These are phyloP conservation scores for Dallia pectoralis DNA, from an alignment of 2,797 vertebrate species.

Conservation along the genomic window DNA sequence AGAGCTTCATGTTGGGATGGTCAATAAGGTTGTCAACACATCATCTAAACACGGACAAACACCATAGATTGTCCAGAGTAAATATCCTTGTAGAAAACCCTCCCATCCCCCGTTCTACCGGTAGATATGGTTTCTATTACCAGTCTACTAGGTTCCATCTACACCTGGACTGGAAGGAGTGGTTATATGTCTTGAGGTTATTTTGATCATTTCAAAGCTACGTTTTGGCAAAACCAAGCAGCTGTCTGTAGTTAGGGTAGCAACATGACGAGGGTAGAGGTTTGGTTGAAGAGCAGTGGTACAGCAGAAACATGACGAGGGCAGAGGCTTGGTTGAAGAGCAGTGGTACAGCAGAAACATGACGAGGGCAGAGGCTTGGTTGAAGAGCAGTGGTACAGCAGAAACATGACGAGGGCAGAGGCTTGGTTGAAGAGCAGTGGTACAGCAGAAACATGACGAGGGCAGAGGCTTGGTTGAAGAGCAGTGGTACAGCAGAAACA, in stretches of 20 bases:
- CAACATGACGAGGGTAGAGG: background rate
- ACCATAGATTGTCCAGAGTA: background rate
- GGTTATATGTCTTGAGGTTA: background rate
- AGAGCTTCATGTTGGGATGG: background rate
- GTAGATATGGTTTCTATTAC: background rate
- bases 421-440: no score
- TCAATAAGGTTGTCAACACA: background rate
- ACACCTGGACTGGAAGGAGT: background rate
- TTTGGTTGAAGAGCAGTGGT: background rate
- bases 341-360: no score
- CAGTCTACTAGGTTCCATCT: background rate
- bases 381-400: no score
- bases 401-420: no score
- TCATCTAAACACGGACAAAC: background rate
- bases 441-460: no score
- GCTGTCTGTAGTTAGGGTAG: background rate
- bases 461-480: no score
- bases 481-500: no score
- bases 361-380: no score
- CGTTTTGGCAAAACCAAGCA: conserved; percentile 4
- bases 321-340: no score
- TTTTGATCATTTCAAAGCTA: background rate
- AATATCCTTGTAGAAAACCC: background rate
- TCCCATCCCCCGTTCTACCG: no score
- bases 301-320: no score